Conservation (phyloP, 2,113 vertebrate species). For the Epinephelus fuscoguttatus region DNA sequence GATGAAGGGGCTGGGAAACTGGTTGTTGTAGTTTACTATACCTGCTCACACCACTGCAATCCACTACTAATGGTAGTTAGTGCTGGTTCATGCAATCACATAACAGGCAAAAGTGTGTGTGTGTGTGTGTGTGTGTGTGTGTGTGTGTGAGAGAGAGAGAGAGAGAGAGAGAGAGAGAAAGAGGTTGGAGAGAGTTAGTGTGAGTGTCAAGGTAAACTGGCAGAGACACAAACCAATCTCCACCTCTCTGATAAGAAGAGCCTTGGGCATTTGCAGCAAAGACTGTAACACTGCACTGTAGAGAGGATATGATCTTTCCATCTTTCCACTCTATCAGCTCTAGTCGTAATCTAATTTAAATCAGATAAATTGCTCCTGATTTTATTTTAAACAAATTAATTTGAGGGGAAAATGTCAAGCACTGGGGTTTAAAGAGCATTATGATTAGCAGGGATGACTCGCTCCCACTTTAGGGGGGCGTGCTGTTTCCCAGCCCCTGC, state of each 20-base stretch:
- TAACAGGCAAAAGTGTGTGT: slow-evolving; percentile 25
- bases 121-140: slow-evolving; percentile 1
- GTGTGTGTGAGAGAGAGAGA: not conserved
- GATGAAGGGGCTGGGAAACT: slow-evolving; percentile 22
- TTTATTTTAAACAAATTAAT: not conserved
- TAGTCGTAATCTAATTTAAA: slow-evolving; percentile 11
- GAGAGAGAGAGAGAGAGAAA: not conserved
- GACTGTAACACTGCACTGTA: not conserved
- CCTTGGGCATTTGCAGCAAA: slow-evolving; percentile 42
- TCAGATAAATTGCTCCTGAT: not conserved
- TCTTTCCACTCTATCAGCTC: slow-evolving; percentile 1
- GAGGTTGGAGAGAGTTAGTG: slow-evolving; percentile 1
- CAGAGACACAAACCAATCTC: slow-evolving; percentile 61
- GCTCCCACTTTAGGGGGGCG: not conserved
- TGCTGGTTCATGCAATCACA: slow-evolving; percentile 7
- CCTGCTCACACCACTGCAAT: not conserved
- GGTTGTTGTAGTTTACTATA: not conserved
- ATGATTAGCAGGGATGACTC: not conserved
- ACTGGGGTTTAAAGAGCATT: not conserved
- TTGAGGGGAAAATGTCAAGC: not conserved
- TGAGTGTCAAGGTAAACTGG: slow-evolving; percentile 63
- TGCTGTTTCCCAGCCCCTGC: slow-evolving; percentile 5
- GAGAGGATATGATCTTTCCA: slow-evolving; percentile 19
- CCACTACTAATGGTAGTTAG: not conserved
- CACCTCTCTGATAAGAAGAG: slow-evolving; percentile 53